Conservation (phyloP, 2,888 invertebrate species). For the Tenodera sinensis region DNA sequence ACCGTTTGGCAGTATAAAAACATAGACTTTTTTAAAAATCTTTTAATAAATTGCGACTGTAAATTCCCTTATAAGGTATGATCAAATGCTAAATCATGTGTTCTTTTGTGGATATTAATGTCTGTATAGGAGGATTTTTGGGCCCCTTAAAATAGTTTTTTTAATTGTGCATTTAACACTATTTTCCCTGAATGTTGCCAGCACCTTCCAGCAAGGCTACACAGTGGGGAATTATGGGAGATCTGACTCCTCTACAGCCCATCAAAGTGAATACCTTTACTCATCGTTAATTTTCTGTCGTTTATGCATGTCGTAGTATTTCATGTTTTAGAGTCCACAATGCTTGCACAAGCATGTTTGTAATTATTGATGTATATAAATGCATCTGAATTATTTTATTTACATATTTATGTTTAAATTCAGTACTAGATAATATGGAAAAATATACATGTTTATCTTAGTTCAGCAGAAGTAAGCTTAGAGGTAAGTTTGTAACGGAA, state of each 20-base stretch:
- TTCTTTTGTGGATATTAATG: too few species aligned
- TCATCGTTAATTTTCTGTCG: background rate
- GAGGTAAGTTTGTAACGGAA: too few species aligned
- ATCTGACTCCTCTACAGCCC: constrained; percentile 30
- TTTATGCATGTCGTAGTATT: background rate
- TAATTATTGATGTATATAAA: background rate
- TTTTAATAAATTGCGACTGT: too few species aligned
- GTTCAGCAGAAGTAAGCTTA: too few species aligned
- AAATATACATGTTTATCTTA: too few species aligned
- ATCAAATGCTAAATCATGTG: too few species aligned
- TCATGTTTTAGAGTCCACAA: background rate
- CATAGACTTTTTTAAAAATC: too few species aligned
- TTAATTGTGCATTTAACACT: background rate
- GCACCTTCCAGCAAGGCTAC: background rate
- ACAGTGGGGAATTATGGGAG: constrained; percentile 25
- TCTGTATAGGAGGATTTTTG: background rate
- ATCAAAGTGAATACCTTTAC: constrained; percentile 30
- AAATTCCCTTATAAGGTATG: too few species aligned
- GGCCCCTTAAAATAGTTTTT: background rate
- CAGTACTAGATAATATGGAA: background rate
- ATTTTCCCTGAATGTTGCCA: background rate
- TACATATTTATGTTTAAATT: background rate
- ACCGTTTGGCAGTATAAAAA: too few species aligned
- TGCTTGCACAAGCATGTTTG: background rate
- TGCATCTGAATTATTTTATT: background rate